Evolutionary conservation across 2,888 invertebrate species (phyloP).

Genomic region (Leptinotarsa peninsularis): DNA sequence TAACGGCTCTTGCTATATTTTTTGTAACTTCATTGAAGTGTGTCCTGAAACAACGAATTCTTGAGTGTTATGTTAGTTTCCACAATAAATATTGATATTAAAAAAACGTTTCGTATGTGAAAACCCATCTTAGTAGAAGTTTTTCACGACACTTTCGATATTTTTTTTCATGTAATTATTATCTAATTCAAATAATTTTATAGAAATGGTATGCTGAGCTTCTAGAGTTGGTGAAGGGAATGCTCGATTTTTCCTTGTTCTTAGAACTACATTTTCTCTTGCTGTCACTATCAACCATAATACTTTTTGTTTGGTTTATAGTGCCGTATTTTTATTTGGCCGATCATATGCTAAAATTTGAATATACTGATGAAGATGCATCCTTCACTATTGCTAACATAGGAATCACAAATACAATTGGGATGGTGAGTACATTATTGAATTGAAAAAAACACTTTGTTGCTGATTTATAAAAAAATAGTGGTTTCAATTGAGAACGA

Average conservation of each 20-base stretch:
- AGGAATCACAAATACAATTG: slow-evolving; percentile 90
- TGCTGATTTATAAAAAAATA: neutral
- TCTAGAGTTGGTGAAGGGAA: slow-evolving; percentile 74
- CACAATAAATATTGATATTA: too few relatives aligned
- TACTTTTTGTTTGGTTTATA: slow-evolving; percentile 93
- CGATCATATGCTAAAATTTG: slow-evolving; percentile 77
- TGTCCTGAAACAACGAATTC: too few relatives aligned
- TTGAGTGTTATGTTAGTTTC: too few relatives aligned
- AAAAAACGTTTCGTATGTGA: too few relatives aligned
- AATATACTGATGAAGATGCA: slow-evolving; percentile 78
- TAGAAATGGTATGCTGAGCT: slow-evolving; percentile 81
- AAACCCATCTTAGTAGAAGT: too few relatives aligned
- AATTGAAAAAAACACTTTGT: neutral
- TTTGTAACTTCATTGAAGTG: too few relatives aligned
- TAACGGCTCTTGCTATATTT: too few relatives aligned
- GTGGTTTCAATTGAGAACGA: too few relatives aligned
- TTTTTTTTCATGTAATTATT: neutral
- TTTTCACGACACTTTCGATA: neutral
- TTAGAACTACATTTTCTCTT: slow-evolving; percentile 81
- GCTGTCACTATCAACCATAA: slow-evolving; percentile 86
- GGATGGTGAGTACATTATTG: slow-evolving; percentile 75
- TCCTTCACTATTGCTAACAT: slow-evolving; percentile 87
- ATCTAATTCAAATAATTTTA: slow-evolving; percentile 54
- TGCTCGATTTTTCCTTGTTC: slow-evolving; percentile 84
- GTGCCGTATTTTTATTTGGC: slow-evolving; percentile 94